Conservation (phyloP, 2,113 vertebrate genomes). For the Sapajus apella region DNA sequence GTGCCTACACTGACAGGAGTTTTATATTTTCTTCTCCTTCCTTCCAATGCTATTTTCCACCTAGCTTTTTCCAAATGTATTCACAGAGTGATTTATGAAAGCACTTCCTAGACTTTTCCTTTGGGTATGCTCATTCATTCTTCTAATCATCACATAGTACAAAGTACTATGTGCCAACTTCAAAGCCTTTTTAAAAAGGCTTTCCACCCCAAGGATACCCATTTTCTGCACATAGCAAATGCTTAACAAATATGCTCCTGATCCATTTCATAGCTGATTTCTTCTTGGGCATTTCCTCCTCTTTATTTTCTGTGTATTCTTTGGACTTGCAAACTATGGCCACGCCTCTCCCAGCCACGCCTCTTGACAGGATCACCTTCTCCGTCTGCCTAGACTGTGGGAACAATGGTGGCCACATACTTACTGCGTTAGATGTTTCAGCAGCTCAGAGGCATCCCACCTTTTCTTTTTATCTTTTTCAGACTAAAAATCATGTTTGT, state of each 20-base stretch:
- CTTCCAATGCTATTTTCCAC: background rate
- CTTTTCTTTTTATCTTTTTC: background rate
- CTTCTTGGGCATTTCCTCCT: background rate
- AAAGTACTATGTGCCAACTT: background rate
- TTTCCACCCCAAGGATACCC: background rate
- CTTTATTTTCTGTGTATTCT: background rate
- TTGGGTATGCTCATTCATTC: background rate
- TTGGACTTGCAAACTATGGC: too few relatives aligned
- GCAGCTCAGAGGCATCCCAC: background rate
- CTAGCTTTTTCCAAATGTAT: background rate
- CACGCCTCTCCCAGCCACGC: background rate
- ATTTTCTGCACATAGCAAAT: background rate
- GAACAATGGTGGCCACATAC: background rate
- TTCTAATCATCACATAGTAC: background rate
- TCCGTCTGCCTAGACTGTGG: background rate
- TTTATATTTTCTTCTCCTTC: background rate
- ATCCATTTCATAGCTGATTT: background rate
- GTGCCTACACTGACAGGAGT: accelerated
- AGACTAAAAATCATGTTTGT: background rate
- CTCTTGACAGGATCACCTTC: too few relatives aligned
- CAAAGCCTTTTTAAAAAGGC: background rate
- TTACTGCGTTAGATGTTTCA: background rate
- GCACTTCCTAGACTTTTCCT: background rate
- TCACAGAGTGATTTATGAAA: background rate
- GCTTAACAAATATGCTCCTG: background rate